Evolutionary conservation across 2,113 vertebrate genomes (phyloP).

Genomic region (Loxodonta africana): DNA sequence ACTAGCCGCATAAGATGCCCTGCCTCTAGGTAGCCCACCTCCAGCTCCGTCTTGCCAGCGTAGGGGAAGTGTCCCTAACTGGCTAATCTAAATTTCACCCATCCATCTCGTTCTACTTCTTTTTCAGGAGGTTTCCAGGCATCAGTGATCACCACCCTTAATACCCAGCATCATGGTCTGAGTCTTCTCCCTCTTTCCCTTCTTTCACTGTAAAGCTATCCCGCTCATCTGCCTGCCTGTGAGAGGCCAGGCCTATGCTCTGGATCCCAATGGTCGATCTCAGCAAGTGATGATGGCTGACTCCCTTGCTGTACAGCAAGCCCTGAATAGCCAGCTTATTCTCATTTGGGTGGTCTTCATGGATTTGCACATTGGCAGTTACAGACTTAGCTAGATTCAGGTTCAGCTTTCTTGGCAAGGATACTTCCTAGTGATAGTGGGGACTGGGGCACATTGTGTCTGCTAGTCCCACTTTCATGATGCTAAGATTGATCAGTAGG

Average conservation of each 20-base stretch:
- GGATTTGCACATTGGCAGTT: neutral
- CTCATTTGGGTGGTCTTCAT: neutral
- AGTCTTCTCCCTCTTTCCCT: neutral
- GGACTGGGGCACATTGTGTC: neutral
- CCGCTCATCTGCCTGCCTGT: neutral
- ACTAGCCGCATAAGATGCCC: neutral
- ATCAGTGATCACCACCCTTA: neutral
- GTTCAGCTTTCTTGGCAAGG: neutral
- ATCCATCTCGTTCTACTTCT: neutral
- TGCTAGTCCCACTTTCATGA: neutral
- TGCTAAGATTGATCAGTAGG: neutral
- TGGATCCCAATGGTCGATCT: neutral
- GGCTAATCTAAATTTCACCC: neutral
- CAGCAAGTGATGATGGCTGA: neutral
- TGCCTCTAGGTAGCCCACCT: neutral
- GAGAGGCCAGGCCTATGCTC: neutral
- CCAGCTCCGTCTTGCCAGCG: neutral
- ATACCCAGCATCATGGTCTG: neutral
- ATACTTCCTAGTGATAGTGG: no score
- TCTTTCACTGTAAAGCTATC: neutral
- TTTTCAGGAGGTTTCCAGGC: neutral
- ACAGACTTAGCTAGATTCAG: neutral
- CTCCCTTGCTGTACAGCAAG: neutral
- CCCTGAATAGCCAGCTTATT: neutral
- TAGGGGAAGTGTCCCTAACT: no score